Percentiles rank a stretch among this genome's conserved stretches.
Conservation (phyloP, 1,140 invertebrate species). For the Batillaria attramentaria region DNA sequence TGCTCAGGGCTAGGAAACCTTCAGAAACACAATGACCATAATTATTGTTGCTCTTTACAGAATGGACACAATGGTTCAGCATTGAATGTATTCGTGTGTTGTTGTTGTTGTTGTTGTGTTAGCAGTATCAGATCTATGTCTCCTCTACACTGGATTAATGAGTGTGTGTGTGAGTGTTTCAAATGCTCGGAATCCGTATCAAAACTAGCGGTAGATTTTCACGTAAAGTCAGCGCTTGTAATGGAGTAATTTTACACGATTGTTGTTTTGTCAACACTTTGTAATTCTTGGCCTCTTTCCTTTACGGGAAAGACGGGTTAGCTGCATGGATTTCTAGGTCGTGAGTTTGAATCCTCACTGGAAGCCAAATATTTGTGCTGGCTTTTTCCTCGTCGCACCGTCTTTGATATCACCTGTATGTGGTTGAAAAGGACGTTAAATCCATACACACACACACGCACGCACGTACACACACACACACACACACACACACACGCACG, state of each 20-base stretch:
- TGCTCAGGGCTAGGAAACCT: too few relatives aligned
- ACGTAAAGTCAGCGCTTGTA: background rate
- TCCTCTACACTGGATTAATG: too few relatives aligned
- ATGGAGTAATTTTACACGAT: background rate
- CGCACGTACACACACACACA: background rate
- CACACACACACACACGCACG: conserved; percentile 3
- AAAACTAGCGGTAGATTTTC: background rate
- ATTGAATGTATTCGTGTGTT: too few relatives aligned
- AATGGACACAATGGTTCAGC: too few relatives aligned
- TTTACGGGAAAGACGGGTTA: background rate
- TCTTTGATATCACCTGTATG: background rate
- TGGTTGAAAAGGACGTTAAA: background rate
- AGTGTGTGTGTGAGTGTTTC: background rate
- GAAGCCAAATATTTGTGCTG: background rate
- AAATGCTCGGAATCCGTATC: background rate
- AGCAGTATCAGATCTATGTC: background rate
- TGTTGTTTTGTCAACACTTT: background rate
- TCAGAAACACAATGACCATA: too few relatives aligned
- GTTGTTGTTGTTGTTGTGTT: background rate
- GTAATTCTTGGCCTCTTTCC: background rate
- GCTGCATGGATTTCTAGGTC: background rate
- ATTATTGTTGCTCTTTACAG: too few relatives aligned
- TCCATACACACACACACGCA: background rate
- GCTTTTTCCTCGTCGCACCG: background rate
- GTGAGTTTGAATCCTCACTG: background rate